A percentile compares a stretch with the other conserved stretches of the same genome.
Evolutionary conservation across 1,140 invertebrate species (phyloP).

Genomic region (Cotesia glomerata): DNA sequence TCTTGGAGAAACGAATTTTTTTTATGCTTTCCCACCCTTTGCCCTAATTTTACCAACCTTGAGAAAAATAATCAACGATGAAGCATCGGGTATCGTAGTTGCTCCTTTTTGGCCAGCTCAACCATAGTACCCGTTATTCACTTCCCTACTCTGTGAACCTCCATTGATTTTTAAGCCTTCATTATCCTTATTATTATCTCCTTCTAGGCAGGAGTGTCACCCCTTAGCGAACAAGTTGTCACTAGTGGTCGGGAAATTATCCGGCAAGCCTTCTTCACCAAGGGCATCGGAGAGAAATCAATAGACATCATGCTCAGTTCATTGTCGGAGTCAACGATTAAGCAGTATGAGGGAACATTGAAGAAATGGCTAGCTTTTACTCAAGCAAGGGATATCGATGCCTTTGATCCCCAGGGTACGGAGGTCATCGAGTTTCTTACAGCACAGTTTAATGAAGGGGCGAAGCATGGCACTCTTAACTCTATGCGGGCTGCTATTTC

Average conservation of each 20-base stretch:
- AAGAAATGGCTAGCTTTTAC: constrained; percentile 27
- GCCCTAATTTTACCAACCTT: constrained; percentile 8
- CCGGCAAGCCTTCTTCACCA: constrained; percentile 19
- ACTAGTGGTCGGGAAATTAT: constrained; percentile 25
- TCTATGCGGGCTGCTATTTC: constrained; percentile 7
- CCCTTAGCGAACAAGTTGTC: constrained; percentile 8
- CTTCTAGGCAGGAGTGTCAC: constrained; percentile 16
- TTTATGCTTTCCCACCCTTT: constrained; percentile 41
- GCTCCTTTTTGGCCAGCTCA: constrained; percentile 26
- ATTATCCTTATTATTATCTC: neutral
- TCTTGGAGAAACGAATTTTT: constrained; percentile 33
- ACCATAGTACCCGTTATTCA: constrained; percentile 26
- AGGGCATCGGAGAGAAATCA: constrained; percentile 1
- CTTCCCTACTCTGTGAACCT: neutral
- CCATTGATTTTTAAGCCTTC: constrained; percentile 23
- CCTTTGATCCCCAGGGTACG: neutral
- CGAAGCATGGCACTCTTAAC: neutral
- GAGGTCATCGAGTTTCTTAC: constrained; percentile 24
- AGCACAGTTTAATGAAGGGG: neutral
- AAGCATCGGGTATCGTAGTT: constrained; percentile 25
- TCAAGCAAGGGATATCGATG: neutral
- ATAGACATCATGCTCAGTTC: constrained; percentile 23
- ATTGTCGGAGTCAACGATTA: neutral
- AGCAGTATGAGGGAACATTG: constrained; percentile 10
- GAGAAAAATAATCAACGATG: constrained; percentile 28